These are phyloP conservation scores for Bicyclus anynana DNA, from an alignment of 1,140 invertebrate species.

Conservation along the genomic window DNA sequence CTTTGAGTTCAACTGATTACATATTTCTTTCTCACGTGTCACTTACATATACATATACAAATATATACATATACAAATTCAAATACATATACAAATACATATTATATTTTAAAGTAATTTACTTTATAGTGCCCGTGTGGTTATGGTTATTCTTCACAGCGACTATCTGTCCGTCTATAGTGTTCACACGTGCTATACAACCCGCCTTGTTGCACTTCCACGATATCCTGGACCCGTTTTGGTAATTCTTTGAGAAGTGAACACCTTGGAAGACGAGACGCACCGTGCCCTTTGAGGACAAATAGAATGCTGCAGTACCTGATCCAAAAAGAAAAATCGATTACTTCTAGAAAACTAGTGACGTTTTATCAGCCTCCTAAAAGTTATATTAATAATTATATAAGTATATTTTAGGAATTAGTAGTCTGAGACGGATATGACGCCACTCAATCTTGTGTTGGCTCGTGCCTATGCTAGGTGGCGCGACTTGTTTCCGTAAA, in stretches of 20 bases:
- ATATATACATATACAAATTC: no score
- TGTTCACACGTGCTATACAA: constrained; percentile 45
- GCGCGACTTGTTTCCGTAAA: no score
- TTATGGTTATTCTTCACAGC: constrained; percentile 40
- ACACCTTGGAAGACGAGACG: constrained; percentile 33
- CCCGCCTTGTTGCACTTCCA: constrained; percentile 50
- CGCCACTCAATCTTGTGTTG: no score
- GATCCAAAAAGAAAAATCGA: constrained; percentile 11
- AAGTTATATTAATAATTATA: no score
- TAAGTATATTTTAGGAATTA: no score
- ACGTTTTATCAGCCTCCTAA: no score
- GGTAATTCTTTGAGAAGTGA: constrained; percentile 47
- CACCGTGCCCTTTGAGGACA: constrained; percentile 35
- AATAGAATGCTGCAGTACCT: constrained; percentile 28
- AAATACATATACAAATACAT: no score
- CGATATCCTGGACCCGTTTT: constrained; percentile 43
- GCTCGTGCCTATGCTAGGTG: no score
- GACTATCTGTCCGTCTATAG: constrained; percentile 30
- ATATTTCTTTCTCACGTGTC: no score
- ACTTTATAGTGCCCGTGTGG: constrained; percentile 20
- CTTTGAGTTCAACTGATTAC: no score
- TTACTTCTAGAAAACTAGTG: neutral
- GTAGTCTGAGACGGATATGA: no score
- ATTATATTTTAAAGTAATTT: neutral
- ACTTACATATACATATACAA: no score